Conservation (phyloP, 92 coral and sea anemone species). For the Heteractis magnifica region DNA sequence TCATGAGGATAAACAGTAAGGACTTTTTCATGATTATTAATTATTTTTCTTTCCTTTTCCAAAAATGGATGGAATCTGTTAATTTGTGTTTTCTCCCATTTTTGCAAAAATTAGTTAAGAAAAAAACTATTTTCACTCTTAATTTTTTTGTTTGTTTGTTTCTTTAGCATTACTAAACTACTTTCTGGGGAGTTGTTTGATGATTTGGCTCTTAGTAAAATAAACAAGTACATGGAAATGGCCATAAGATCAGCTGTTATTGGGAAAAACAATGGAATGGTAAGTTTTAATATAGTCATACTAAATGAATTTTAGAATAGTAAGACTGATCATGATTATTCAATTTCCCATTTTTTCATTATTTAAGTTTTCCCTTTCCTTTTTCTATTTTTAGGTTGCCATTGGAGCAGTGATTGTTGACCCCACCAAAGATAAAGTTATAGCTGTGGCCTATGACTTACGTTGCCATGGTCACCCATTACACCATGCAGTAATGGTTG, state of each 20-base stretch:
- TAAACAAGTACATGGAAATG: slow-evolving; percentile 58
- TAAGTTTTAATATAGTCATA: slow-evolving; percentile 2
- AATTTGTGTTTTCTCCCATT: no score
- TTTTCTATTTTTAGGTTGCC: slow-evolving; percentile 42
- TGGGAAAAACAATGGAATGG: slow-evolving; percentile 62
- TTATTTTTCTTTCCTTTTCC: background rate
- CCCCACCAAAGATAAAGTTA: slow-evolving; percentile 53
- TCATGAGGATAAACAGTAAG: slow-evolving; percentile 94
- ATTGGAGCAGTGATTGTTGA: slow-evolving; percentile 83
- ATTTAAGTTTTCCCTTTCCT: background rate
- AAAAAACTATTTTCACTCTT: background rate
- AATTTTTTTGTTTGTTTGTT: slow-evolving; percentile 3
- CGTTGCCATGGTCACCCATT: slow-evolving; percentile 78
- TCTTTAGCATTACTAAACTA: slow-evolving; percentile 65
- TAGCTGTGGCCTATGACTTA: slow-evolving; percentile 77
- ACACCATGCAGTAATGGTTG: slow-evolving; percentile 94
- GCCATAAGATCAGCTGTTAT: slow-evolving; percentile 60
- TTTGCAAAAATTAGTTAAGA: no score
- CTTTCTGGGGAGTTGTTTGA: slow-evolving; percentile 74
- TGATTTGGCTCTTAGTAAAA: slow-evolving; percentile 42
- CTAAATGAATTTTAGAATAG: background rate
- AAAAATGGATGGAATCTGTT: background rate
- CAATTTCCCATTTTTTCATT: background rate
- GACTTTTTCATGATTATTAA: background rate
- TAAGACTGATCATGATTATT: background rate